These are phyloP conservation scores for Andrena flavipes DNA, from an alignment of 2,888 invertebrate species.

Conservation along the genomic window DNA sequence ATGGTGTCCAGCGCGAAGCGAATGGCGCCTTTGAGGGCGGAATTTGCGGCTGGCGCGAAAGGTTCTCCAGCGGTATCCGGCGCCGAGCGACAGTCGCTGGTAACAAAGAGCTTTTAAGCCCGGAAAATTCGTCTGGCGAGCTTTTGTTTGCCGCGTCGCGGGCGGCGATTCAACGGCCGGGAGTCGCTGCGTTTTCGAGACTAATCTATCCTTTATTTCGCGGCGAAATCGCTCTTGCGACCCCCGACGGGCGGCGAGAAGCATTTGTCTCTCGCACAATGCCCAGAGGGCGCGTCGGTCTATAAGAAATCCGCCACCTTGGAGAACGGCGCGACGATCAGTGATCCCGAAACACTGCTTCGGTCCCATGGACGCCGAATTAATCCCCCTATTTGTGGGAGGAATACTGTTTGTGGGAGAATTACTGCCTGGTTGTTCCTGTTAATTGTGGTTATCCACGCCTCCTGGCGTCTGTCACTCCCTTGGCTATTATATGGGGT, in stretches of 20 bases:
- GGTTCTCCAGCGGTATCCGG: conserved; percentile 32
- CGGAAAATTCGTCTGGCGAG: conserved; percentile 48
- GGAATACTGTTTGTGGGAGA: too few species aligned
- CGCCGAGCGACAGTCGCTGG: conserved; percentile 6
- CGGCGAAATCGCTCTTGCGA: conserved; percentile 27
- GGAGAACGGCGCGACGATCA: not conserved
- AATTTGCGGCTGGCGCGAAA: conserved; percentile 30
- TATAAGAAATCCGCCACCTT: conserved; percentile 18
- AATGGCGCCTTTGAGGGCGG: not conserved
- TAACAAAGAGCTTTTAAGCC: conserved; percentile 46
- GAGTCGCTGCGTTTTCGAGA: conserved; percentile 56
- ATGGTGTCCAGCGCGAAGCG: not conserved
- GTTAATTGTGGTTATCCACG: too few species aligned
- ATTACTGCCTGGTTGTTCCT: too few species aligned
- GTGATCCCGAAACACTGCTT: not conserved
- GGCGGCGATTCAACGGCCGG: conserved; percentile 23
- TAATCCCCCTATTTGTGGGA: not conserved
- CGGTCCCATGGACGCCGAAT: not conserved
- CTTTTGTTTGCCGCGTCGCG: conserved; percentile 39
- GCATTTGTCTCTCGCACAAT: conserved; percentile 44
- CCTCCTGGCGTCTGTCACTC: too few species aligned
- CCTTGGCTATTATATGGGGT: too few species aligned
- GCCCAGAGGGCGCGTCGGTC: not conserved
- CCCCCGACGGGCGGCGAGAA: conserved; percentile 27
- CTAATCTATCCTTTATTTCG: conserved; percentile 62